Percentiles rank a stretch among this genome's conserved stretches.
Evolutionary conservation across 2,113 vertebrate species (phyloP).

Genomic region (Morone saxatilis): DNA sequence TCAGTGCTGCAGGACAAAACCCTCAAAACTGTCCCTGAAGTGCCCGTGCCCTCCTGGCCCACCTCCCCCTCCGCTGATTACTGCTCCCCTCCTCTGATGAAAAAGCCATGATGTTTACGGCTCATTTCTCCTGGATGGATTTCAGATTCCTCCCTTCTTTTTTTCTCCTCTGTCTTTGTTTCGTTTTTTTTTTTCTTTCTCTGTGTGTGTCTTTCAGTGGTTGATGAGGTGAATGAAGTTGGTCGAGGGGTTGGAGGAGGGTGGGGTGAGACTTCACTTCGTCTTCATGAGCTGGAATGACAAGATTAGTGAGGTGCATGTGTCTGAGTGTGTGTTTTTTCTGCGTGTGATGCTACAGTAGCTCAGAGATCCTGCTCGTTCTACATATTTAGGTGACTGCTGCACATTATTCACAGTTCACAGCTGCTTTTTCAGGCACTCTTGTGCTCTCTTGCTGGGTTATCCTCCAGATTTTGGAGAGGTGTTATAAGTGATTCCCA

Average conservation of each 20-base stretch:
- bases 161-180: conserved; percentile 34
- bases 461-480: conserved; percentile 51
- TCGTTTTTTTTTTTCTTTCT: conserved; percentile 29
- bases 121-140: conserved; percentile 80
- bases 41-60: conserved; percentile 36
- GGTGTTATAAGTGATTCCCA: conserved; percentile 24
- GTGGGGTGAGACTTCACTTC: conserved; percentile 1
- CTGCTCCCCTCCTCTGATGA: conserved; percentile 59
- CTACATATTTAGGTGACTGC: conserved; percentile 60
- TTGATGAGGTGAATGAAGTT: conserved; percentile 68
- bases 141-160: conserved; percentile 61
- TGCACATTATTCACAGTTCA: conserved; percentile 56
- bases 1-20: conserved; percentile 44
- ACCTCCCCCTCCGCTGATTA: conserved; percentile 38
- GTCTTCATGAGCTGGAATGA: conserved; percentile 37
- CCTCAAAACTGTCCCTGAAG: conserved; percentile 46
- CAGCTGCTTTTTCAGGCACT: conserved; percentile 61
- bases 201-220: conserved; percentile 35
- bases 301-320: conserved; percentile 65
- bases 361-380: conserved; percentile 37
- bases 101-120: conserved; percentile 70
- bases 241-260: conserved; percentile 21
- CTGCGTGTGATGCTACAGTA: conserved; percentile 44
- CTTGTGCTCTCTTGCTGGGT: conserved; percentile 17
- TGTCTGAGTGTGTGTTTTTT: conserved; percentile 16